A percentile compares a stretch with the other conserved stretches of the same genome.
Evolutionary conservation across 2,888 invertebrate species (phyloP).

Genomic region (Copidosoma aretas): DNA sequence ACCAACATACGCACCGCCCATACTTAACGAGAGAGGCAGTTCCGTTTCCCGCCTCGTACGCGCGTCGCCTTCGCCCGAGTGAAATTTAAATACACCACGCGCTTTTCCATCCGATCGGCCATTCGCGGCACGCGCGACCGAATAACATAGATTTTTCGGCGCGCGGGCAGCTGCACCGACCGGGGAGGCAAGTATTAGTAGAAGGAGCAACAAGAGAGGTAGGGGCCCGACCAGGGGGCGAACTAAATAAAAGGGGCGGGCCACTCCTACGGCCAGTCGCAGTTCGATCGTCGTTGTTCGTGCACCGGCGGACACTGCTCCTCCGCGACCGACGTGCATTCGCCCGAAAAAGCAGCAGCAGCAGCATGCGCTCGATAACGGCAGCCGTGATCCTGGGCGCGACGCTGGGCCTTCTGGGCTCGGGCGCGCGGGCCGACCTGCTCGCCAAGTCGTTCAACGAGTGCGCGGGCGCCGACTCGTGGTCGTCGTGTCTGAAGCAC

Average conservation of each 20-base stretch:
- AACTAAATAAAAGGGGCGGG: constrained; percentile 63
- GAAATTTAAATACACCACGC: constrained; percentile 62
- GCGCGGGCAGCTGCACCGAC: too few relatives aligned
- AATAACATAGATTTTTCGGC: constrained; percentile 59
- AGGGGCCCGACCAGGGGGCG: constrained; percentile 46
- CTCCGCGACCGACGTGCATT: background rate
- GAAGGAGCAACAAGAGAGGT: background rate
- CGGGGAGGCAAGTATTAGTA: too few relatives aligned
- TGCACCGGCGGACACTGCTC: constrained; percentile 41
- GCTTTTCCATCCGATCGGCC: constrained; percentile 58
- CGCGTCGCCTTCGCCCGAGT: constrained; percentile 49
- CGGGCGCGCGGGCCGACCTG: constrained; percentile 63
- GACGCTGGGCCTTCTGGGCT: constrained; percentile 69
- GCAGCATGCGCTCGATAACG: constrained; percentile 50
- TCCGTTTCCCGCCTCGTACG: constrained; percentile 60
- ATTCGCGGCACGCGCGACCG: constrained; percentile 62
- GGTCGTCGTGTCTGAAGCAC: constrained; percentile 77
- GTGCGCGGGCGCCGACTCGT: constrained; percentile 73
- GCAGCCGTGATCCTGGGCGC: constrained; percentile 45
- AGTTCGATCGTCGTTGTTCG: constrained; percentile 59
- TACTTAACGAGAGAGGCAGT: constrained; percentile 50
- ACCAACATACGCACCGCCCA: constrained; percentile 17
- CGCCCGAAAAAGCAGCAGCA: background rate
- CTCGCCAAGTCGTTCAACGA: constrained; percentile 66
- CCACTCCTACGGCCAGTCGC: constrained; percentile 62